Evolutionary conservation across 2,113 vertebrate genomes (phyloP).

Genomic region (Amazona guildingii): DNA sequence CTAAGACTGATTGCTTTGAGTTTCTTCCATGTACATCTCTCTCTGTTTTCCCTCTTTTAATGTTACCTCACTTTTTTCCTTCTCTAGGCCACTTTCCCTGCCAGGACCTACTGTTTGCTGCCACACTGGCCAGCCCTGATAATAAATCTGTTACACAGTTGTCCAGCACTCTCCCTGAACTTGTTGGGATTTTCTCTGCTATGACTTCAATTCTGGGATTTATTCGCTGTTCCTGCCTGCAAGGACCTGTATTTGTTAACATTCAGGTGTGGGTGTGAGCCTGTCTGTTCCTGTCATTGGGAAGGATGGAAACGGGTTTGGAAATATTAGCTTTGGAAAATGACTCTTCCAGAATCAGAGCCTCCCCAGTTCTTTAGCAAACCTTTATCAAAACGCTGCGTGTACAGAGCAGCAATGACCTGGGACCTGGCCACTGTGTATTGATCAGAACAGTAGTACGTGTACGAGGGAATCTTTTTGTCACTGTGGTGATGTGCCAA

Average conservation of each 20-base stretch:
- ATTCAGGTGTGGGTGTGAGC: neutral
- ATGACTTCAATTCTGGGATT: neutral
- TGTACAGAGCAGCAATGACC: neutral
- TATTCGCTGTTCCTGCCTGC: neutral
- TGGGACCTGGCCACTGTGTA: neutral
- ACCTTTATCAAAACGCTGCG: accelerated
- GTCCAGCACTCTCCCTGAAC: neutral
- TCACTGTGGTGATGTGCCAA: slow-evolving; percentile 20
- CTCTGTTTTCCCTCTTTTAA: neutral
- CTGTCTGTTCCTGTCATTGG: neutral
- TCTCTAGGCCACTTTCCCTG: neutral
- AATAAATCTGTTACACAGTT: accelerated
- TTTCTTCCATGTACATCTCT: neutral
- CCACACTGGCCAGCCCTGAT: neutral
- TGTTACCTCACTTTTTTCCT: neutral
- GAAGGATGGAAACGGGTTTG: neutral
- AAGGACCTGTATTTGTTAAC: neutral
- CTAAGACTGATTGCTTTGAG: neutral
- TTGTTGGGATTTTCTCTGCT: neutral
- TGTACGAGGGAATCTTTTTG: slow-evolving; percentile 38
- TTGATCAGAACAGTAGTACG: neutral
- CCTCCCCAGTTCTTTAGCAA: neutral
- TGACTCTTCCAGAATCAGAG: neutral
- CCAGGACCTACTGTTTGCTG: neutral
- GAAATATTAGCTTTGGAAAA: neutral